These are phyloP conservation scores for Chironex yamaguchii DNA, from an alignment of 30 jellyfish, hydroid and myxozoan species.

Conservation along the genomic window DNA sequence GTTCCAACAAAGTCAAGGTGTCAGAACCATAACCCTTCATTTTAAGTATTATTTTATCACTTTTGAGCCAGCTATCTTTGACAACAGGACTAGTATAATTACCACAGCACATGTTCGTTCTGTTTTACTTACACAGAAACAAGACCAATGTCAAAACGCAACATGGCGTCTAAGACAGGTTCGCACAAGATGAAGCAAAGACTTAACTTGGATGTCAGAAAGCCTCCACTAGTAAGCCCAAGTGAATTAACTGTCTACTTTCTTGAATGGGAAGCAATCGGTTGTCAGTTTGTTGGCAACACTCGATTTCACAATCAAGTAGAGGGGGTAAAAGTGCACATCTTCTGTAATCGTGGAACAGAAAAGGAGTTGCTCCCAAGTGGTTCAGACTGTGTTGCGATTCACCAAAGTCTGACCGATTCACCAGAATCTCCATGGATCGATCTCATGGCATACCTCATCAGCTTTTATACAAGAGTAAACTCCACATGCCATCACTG, in stretches of 20 bases:
- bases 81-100: too few relatives aligned
- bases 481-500: slow-evolving; percentile 27
- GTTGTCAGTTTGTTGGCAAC: slow-evolving; percentile 30
- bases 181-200: neutral
- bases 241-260: slow-evolving; percentile 27
- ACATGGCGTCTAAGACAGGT: neutral
- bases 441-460: slow-evolving; percentile 76
- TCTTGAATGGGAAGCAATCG: slow-evolving; percentile 51
- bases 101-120: too few relatives aligned
- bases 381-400: slow-evolving; percentile 43
- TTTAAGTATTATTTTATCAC: too few relatives aligned
- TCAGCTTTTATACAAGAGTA: slow-evolving; percentile 77
- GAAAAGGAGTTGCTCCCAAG: slow-evolving; percentile 34
- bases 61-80: too few relatives aligned
- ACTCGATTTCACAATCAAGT: slow-evolving; percentile 21
- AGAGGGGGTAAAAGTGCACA: slow-evolving; percentile 34
- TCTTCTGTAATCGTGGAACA: slow-evolving; percentile 47
- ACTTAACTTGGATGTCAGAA: neutral
- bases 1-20: too few relatives aligned
- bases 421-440: slow-evolving; percentile 87
- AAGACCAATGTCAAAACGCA: too few relatives aligned
- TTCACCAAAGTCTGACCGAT: slow-evolving; percentile 84
- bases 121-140: too few relatives aligned
- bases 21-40: too few relatives aligned
- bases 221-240: neutral